These are phyloP conservation scores for Bufotes viridis DNA, from an alignment of 2,797 vertebrate species.

Conservation along the genomic window DNA sequence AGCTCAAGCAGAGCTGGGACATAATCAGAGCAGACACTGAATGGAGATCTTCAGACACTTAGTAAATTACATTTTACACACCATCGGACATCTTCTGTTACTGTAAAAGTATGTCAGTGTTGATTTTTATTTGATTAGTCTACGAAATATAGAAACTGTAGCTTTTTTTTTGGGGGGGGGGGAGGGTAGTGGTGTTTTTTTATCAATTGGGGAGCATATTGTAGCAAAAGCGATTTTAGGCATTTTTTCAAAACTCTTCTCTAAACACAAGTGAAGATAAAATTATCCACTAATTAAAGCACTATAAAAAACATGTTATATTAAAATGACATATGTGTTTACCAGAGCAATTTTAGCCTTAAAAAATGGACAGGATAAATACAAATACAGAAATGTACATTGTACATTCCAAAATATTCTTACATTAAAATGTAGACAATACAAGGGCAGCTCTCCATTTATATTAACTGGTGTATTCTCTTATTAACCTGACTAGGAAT, in stretches of 20 bases:
- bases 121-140: background rate
- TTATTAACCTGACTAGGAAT: background rate
- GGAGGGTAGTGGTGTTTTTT: too few species aligned
- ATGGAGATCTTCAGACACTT: background rate
- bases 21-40: constrained; percentile 10
- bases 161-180: too few species aligned
- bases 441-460: background rate
- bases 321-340: too few species aligned
- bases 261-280: too few species aligned
- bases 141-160: too few species aligned
- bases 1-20: background rate
- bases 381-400: background rate
- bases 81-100: background rate
- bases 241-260: too few species aligned
- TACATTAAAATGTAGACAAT: background rate
- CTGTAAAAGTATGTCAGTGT: background rate
- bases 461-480: background rate
- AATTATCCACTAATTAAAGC: too few species aligned
- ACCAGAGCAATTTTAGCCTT: too few species aligned
- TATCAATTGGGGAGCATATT: too few species aligned
- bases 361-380: too few species aligned
- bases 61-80: background rate
- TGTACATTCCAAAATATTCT: background rate
- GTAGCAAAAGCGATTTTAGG: too few species aligned
- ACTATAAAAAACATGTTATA: too few species aligned